These are phyloP conservation scores for Clarias fuscus DNA, from an alignment of 2,797 vertebrate genomes.

Conservation along the genomic window DNA sequence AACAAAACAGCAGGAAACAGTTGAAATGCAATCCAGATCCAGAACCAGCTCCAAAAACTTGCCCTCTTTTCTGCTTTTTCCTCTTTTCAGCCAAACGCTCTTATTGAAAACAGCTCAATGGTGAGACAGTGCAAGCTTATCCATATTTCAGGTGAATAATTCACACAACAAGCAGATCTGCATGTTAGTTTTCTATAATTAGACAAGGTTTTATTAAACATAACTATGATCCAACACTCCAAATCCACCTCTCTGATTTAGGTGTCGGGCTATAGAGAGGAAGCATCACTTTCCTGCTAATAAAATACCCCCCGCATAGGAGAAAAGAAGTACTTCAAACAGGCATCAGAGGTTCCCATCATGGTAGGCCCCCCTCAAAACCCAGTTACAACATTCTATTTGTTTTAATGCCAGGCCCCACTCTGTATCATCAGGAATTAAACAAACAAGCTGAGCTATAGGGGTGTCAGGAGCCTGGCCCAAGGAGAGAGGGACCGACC, in stretches of 20 bases:
- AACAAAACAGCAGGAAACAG: slow-evolving; percentile 60
- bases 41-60: slow-evolving; percentile 43
- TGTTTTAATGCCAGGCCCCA: slow-evolving; percentile 42
- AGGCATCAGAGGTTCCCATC: slow-evolving; percentile 28
- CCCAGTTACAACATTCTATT: slow-evolving; percentile 28
- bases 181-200: background rate
- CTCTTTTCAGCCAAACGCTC: slow-evolving; percentile 38
- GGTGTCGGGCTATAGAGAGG: slow-evolving; percentile 7
- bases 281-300: slow-evolving; percentile 39
- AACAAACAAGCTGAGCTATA: slow-evolving; percentile 39
- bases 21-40: slow-evolving; percentile 62
- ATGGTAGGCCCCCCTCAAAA: background rate
- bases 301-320: slow-evolving; percentile 22
- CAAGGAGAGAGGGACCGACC: slow-evolving; percentile 7
- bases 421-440: slow-evolving; percentile 44
- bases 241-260: background rate
- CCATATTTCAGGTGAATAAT: slow-evolving; percentile 27
- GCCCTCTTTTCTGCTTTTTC: slow-evolving; percentile 42
- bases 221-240: background rate
- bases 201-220: background rate
- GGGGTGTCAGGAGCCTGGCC: slow-evolving; percentile 29
- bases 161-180: slow-evolving; percentile 30
- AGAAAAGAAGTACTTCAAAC: slow-evolving; percentile 41
- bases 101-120: slow-evolving; percentile 59
- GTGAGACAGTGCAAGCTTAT: slow-evolving; percentile 36